Percentiles rank a stretch among this genome's conserved stretches.
phyloP scores from a whole-genome alignment of 2,888 invertebrate species.

The Choreutis nemorana region DNA sequence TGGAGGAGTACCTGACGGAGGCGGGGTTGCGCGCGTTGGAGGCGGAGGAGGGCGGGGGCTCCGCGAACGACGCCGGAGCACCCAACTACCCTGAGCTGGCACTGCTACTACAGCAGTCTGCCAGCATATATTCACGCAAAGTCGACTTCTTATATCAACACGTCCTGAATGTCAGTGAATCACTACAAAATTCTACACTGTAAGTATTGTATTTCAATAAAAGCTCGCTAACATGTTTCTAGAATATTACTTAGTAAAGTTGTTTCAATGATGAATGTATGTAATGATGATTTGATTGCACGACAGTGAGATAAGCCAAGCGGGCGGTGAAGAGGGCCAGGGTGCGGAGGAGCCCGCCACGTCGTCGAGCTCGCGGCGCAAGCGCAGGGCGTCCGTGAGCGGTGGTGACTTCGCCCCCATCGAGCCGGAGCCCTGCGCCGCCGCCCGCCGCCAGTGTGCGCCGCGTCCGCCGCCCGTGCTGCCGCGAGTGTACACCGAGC shows the following conservation, averaged over 20 bases:
- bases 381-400: conserved; percentile 11
- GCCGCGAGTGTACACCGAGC: conserved; percentile 44
- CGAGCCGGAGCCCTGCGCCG: conserved; percentile 15
- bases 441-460: conserved; percentile 17
- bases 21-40: conserved; percentile 44
- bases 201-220: no score
- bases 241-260: no score
- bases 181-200: conserved; percentile 26
- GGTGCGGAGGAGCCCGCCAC: conserved; percentile 10
- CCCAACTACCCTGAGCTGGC: conserved; percentile 82
- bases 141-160: conserved; percentile 70
- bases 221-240: no score
- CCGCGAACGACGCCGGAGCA: conserved; percentile 4
- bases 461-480: conserved; percentile 43
- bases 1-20: conserved; percentile 67
- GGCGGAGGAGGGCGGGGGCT: conserved; percentile 15
- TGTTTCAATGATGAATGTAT: no score
- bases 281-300: no score
- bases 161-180: conserved; percentile 38
- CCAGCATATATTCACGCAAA: conserved; percentile 75
- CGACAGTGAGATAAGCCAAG: conserved; percentile 1
- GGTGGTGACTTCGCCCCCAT: conserved; percentile 18
- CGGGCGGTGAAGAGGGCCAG: conserved; percentile 9
- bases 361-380: conserved; percentile 10
- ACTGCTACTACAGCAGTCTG: conserved; percentile 77